These are phyloP conservation scores for Neolamprologus sp. DNA, from an alignment of 2,113 vertebrate genomes.

Conservation along the genomic window DNA sequence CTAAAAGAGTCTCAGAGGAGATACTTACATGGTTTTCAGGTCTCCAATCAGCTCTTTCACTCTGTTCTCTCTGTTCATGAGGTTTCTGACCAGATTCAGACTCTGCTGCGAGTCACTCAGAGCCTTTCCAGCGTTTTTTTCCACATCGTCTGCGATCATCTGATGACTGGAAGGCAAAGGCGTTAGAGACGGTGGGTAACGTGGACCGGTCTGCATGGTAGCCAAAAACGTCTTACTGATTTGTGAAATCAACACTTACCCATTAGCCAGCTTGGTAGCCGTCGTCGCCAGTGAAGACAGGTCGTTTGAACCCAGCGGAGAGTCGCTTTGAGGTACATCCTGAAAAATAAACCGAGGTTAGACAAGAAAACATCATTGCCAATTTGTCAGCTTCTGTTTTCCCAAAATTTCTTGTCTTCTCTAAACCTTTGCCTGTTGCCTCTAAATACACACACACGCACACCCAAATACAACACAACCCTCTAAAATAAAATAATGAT, in stretches of 20 bases:
- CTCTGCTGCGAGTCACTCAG: slow-evolving; percentile 57
- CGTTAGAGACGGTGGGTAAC: background rate
- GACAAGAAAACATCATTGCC: background rate
- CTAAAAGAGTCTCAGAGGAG: background rate
- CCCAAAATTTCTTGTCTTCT: background rate
- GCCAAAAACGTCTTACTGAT: background rate
- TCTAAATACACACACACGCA: background rate
- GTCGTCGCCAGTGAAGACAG: slow-evolving; percentile 73
- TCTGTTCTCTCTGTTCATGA: slow-evolving; percentile 40
- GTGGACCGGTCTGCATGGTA: background rate
- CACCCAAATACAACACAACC: background rate
- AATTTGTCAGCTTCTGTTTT: background rate
- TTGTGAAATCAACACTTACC: slow-evolving; percentile 63
- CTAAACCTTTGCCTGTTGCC: background rate
- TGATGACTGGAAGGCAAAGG: slow-evolving; percentile 68
- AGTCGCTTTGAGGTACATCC: slow-evolving; percentile 67
- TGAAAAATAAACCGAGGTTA: background rate
- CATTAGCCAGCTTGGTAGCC: slow-evolving; percentile 74
- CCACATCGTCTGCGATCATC: slow-evolving; percentile 54
- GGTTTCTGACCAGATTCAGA: slow-evolving; percentile 49
- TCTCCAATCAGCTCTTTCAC: slow-evolving; percentile 46
- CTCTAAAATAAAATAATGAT: background rate
- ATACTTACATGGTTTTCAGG: slow-evolving; percentile 72
- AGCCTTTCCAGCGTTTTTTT: slow-evolving; percentile 40
- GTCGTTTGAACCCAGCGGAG: slow-evolving; percentile 23